Evolutionary conservation across 1,140 invertebrate genomes (phyloP), one percentile per base, ranked within the genome.

Genomic region (Choristoneura fumiferana): DNA sequence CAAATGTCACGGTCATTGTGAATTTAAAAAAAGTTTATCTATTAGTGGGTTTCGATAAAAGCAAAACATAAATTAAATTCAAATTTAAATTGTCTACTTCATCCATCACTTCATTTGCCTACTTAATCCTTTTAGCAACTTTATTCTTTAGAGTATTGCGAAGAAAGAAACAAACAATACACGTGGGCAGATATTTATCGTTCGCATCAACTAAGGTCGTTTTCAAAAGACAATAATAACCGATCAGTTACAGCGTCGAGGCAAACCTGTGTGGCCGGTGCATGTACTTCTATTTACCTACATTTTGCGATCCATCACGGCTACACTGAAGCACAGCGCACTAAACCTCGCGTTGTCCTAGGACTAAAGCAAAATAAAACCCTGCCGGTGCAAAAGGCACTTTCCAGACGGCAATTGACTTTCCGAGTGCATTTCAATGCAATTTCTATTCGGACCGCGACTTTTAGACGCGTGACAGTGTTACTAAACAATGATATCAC

Each of bases 201-300:
- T 29, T 6, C 22, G 5, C 39, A 55, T 49, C 43, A 35, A 60
- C 18, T 55, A 54, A 49, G 53, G 53, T 58, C 62, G 64, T 69
- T 66, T 67, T 67, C 65, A 58, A 65, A 67, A 60, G 66, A 67
- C 58, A 69, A 73, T 69, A 63, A 71, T 73, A 62, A 63, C 54
- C 54, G 63, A 73, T 75, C 57, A 54, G 67, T 75, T 67, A 62
- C 67, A 65, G 57, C 57, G 58, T 67, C 71, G 67, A 72, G 69
- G 67, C 63, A 55, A 76, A 75, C 76, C 67, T 63, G 74, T 49
- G 63, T 33, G 58, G 58, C 60, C 52, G 56, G 62, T 67, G 62
- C 58, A 64, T 62, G 45, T 65, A 62, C 57, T 61, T 61, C 53
- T 71, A 63, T 57, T 61, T 68, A 49, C 43, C 43, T 49, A 49